Conservation (phyloP, 2,113 vertebrate genomes). For the Dicaeum eximium region DNA sequence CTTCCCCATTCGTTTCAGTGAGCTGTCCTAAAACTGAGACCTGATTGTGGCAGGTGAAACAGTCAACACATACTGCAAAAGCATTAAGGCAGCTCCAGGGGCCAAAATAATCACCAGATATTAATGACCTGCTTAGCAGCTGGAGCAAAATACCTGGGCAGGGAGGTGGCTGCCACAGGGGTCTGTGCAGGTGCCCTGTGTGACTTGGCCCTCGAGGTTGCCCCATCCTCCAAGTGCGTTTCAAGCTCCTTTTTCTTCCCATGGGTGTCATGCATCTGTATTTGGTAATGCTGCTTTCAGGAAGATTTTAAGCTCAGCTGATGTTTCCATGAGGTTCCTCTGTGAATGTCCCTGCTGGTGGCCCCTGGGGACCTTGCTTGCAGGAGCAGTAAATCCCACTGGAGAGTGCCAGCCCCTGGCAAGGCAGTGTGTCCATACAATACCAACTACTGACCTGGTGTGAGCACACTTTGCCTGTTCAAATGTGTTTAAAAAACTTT, state of each 20-base stretch:
- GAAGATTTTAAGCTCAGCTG: not conserved
- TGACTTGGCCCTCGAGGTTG: accelerated
- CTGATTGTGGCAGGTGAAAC: not conserved
- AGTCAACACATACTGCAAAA: not conserved
- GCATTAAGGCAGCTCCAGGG: not conserved
- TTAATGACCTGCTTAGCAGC: not conserved
- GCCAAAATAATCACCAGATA: not conserved
- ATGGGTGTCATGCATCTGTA: not conserved
- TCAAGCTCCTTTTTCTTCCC: not conserved
- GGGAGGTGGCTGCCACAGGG: not conserved
- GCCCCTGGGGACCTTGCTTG: not conserved
- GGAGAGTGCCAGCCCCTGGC: accelerated
- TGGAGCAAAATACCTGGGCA: not conserved
- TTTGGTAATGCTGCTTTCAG: not conserved
- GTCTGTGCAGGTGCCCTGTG: not conserved
- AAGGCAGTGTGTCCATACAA: accelerated
- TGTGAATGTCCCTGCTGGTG: not conserved
- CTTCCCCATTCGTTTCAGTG: not conserved
- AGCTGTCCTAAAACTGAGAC: not conserved
- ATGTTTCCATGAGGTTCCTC: not conserved
- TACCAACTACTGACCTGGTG: accelerated
- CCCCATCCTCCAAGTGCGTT: not conserved
- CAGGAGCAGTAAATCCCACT: not conserved
- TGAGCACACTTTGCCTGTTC: not conserved
- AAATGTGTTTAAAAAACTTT: not conserved